These are phyloP conservation scores for Hypomecis punctinalis DNA, from an alignment of 2,888 invertebrate species.

Conservation along the genomic window DNA sequence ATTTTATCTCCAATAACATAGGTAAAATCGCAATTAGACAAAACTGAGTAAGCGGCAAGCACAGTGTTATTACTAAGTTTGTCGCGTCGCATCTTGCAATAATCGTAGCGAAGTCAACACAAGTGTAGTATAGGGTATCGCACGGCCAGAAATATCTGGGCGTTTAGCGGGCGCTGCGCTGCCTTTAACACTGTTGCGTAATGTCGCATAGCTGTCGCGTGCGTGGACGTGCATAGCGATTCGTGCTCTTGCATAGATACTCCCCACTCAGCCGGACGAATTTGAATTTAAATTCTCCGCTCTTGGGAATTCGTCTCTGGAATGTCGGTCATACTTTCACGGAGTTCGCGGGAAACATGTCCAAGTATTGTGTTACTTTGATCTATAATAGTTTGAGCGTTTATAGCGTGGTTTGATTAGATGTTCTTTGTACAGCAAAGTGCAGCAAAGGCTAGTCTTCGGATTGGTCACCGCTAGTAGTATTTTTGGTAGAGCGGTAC, in stretches of 20 bases:
- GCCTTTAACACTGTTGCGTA: slow-evolving; percentile 61
- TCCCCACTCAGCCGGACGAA: slow-evolving; percentile 35
- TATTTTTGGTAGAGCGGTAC: too few relatives aligned
- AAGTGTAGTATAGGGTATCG: slow-evolving; percentile 61
- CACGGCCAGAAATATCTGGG: slow-evolving; percentile 72
- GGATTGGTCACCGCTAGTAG: too few relatives aligned
- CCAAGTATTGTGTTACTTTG: neutral
- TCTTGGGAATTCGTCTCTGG: slow-evolving; percentile 13
- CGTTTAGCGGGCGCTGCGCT: slow-evolving; percentile 60
- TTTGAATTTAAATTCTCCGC: slow-evolving; percentile 24
- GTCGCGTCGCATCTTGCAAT: slow-evolving; percentile 5
- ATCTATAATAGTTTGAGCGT: too few relatives aligned
- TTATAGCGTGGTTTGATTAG: too few relatives aligned
- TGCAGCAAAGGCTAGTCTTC: too few relatives aligned
- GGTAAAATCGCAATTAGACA: neutral
- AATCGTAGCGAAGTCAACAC: neutral
- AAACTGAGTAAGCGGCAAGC: neutral
- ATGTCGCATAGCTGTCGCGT: slow-evolving; percentile 21
- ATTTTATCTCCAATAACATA: too few relatives aligned
- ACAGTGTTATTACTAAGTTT: neutral
- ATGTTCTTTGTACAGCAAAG: too few relatives aligned
- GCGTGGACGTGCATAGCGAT: slow-evolving; percentile 23
- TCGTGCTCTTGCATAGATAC: slow-evolving; percentile 28
- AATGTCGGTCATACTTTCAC: slow-evolving; percentile 15
- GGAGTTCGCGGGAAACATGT: neutral